phyloP scores from a whole-genome alignment of 92 coral and sea anemone genomes.

The Umimayanthus chanpuru region DNA sequence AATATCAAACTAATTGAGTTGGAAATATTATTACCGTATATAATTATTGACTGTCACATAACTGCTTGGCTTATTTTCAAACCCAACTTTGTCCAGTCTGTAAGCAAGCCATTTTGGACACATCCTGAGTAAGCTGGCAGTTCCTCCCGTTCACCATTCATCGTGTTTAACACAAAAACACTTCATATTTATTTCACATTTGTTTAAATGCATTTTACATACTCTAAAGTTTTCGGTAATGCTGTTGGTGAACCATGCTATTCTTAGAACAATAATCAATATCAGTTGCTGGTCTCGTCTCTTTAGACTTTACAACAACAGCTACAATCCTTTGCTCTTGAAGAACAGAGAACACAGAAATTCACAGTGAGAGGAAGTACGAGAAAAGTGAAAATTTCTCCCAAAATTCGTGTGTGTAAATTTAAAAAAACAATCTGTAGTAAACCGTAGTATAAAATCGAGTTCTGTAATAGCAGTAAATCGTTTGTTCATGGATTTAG shows the following conservation, averaged over 20 bases:
- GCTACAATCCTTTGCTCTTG: no score
- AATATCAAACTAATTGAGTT: background rate
- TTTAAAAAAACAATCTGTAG: background rate
- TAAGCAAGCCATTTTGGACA: background rate
- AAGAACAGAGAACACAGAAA: background rate
- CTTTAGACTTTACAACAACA: background rate
- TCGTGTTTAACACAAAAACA: background rate
- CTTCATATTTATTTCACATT: background rate
- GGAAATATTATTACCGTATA: background rate
- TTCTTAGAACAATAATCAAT: background rate
- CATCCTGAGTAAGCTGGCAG: background rate
- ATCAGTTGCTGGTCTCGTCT: background rate
- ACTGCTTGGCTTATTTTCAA: background rate
- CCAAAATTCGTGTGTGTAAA: background rate
- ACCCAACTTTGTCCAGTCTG: background rate
- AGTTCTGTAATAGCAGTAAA: background rate
- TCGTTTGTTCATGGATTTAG: background rate
- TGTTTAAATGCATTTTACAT: constrained; percentile 2
- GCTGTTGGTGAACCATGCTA: no score
- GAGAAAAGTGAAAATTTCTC: no score
- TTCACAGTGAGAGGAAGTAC: background rate
- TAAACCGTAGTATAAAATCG: background rate
- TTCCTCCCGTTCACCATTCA: constrained; percentile 1
- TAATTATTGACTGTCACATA: background rate
- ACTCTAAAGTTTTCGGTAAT: no score